Percentiles rank a stretch among this genome's conserved stretches.
These are phyloP conservation scores for Coelopa frigida DNA, from an alignment of 1,140 invertebrate species.

Conservation along the genomic window DNA sequence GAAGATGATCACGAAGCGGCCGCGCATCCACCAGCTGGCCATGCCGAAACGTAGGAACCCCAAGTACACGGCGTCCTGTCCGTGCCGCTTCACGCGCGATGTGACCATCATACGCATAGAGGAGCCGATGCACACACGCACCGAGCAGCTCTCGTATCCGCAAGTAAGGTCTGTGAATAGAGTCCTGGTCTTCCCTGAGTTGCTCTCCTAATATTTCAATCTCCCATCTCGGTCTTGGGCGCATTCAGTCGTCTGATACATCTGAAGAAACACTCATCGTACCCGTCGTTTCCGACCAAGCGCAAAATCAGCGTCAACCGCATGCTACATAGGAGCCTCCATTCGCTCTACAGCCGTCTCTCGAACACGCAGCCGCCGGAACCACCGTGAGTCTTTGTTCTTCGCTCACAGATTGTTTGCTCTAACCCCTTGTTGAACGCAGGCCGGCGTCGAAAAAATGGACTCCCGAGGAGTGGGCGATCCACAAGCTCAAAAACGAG, in stretches of 20 bases:
- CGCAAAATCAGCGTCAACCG: constrained; percentile 28
- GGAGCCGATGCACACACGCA: constrained; percentile 22
- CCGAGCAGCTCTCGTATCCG: constrained; percentile 32
- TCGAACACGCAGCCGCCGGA: constrained; percentile 21
- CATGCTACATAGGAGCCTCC: constrained; percentile 27
- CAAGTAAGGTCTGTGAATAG: constrained; percentile 14
- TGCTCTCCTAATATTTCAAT: too few species aligned
- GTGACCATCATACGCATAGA: constrained; percentile 22
- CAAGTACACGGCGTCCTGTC: constrained; percentile 20
- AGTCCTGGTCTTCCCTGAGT: too few species aligned
- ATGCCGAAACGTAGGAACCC: constrained; percentile 15
- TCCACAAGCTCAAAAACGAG: constrained; percentile 13
- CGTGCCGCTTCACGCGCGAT: constrained; percentile 25
- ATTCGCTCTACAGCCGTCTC: constrained; percentile 34
- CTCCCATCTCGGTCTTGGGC: too few species aligned
- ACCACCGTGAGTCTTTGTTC: constrained; percentile 12
- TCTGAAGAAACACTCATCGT: too few species aligned
- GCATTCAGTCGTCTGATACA: constrained; percentile 14
- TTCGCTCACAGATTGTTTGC: too few species aligned
- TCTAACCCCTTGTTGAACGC: background rate
- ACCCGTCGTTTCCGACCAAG: too few species aligned
- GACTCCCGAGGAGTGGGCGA: constrained; percentile 14
- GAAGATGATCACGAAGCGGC: constrained; percentile 19
- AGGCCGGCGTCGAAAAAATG: constrained; percentile 23
- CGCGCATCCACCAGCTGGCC: constrained; percentile 26